Base-by-base conservation (phyloP, 1,140 invertebrate species). In the Pristionchus pacificus region DNA sequence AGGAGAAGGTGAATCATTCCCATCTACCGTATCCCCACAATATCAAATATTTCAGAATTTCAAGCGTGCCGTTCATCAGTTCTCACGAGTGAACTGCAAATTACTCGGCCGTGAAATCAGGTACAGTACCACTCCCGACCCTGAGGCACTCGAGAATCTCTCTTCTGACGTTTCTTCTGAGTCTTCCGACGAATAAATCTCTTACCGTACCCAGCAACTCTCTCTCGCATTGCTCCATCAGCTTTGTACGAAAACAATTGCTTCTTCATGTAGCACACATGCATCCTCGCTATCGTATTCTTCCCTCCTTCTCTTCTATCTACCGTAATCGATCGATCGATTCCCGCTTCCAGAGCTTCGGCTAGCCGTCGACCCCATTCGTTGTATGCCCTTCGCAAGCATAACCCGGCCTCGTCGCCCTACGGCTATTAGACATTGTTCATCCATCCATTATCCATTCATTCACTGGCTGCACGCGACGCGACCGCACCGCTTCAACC, bases 91-190 rank as follows among this genome's bases (percentile, higher is more conserved):
- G 19, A 77, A 83, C 65, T 83, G 81, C 67, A 78, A 75, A 32
- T 77, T 78, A n/a, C 64, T 83, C 55, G 81, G 81, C 0, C 71
- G 82, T 25, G 82, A 84, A 72, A 83, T 83, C 57, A 74, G 81
- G 24, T 82, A 83, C 71, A 77, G 79, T 38, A 80, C 78, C 55
- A 19, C 6, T 6, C 38, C 38, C 6, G 38, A 49, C 38, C 19
- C 6, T 19, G 38, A 10, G 38, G 38, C 38, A 49, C 6, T 19
- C 38, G 19, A 49, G 6, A 49, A 49, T 19, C 19, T 6, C 38
- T 49, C 6, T 19, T 10, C 38, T 10, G 38, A 19, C 6, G 38
- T 19, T 49, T 6, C 38, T 19, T 10, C 38, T 6, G 6, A 49
- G 38, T 49, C 19, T 49, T 49, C 19, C 6, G 6, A 19, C 38